Conservation (phyloP, 2,888 invertebrate genomes). For the Gandaritis pyraliata region DNA sequence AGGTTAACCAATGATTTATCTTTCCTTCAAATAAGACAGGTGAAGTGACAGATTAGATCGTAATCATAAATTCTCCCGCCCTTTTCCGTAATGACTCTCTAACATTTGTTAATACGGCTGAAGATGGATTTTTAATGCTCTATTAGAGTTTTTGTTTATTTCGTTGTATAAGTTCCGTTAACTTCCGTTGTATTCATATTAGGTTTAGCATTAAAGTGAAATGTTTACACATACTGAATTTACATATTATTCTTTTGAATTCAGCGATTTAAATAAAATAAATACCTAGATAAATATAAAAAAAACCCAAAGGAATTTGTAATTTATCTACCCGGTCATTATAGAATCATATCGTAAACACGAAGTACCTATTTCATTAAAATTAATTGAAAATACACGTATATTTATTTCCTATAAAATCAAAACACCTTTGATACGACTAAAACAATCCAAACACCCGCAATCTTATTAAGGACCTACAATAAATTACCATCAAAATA, state of each 20-base stretch:
- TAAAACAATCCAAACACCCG: conserved; percentile 14
- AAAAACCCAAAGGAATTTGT: too few relatives aligned
- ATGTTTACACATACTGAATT: neutral
- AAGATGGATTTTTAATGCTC: conserved; percentile 74
- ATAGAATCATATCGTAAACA: neutral
- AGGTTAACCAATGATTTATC: conserved; percentile 4
- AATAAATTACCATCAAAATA: conserved; percentile 30
- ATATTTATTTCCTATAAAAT: neutral
- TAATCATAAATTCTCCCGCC: conserved; percentile 39
- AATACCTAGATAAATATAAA: too few relatives aligned
- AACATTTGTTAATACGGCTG: conserved; percentile 72
- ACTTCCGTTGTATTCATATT: conserved; percentile 10
- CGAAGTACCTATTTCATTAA: neutral
- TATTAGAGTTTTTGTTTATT: conserved; percentile 49
- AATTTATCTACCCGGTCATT: too few relatives aligned
- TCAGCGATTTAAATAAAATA: too few relatives aligned
- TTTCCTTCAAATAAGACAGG: conserved; percentile 35
- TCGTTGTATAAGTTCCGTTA: conserved; percentile 30
- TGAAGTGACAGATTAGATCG: conserved; percentile 37
- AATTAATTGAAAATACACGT: neutral
- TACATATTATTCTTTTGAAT: neutral
- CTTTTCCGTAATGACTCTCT: conserved; percentile 62
- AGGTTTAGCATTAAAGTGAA: too few relatives aligned
- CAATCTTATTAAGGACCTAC: conserved; percentile 19
- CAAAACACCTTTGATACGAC: conserved; percentile 17